Evolutionary conservation across 2,888 invertebrate genomes (phyloP), one percentile per base, ranked within the genome.

Genomic region (Heliothis peltigera): DNA sequence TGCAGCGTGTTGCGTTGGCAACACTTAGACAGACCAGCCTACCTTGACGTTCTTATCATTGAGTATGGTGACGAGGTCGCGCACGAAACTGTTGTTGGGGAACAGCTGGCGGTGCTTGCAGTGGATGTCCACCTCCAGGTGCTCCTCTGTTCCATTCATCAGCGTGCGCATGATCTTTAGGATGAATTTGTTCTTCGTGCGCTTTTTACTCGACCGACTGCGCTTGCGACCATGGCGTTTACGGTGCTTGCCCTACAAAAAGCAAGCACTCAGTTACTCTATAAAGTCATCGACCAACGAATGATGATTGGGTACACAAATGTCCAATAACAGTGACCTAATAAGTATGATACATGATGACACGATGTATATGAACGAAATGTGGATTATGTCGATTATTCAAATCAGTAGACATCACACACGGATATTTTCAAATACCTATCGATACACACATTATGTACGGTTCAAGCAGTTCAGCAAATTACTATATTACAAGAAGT

Each of bases 21-120:
- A 25, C 25, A 25, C 25, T 4, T 6, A 25, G 25, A 25, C 25
- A 12, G 15, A 35, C 4, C 15, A 18, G n/a, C 75, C 35, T 5
- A 93, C 93, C 91, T 91, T 92, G 8, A 94, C 87, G 17, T 93
- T 84, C 19, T 85, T 86, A 0, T 91, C 91, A 61, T 93, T 94
- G 59, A 94, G 86, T 42, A 91, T 89, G 12, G 90, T 82, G 69
- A 94, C 94, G 1, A 94, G 75, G 63, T 94, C 94, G 3, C 94
- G 61, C 4, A 94, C 94, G 75, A 94, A 93, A 10, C 81, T 83
- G 80, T 94, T 89, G 75, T 94, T 94, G 1, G 94, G 94, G 64
- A 78, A 86, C 47, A 94, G 82, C 17, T 75, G 83, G 0, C 46
- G 51, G 58, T 94, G 94, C 18, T 75, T 79, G 82, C 94, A 94